Conservation (phyloP, 2,888 invertebrate species). For the Amphimallon solstitiale region DNA sequence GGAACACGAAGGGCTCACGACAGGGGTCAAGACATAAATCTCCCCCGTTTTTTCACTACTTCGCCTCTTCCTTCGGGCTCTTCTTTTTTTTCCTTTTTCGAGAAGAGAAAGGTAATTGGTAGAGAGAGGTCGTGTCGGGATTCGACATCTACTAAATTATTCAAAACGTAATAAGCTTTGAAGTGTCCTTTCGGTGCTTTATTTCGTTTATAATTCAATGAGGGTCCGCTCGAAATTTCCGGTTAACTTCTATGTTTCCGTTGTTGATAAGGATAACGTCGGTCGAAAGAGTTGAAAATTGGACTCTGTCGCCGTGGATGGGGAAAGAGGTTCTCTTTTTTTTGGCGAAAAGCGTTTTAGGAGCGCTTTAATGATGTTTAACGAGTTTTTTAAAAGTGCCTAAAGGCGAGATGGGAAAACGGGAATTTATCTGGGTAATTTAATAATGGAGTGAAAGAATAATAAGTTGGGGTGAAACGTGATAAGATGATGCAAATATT, state of each 20-base stretch:
- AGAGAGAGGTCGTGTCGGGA: slow-evolving; percentile 18
- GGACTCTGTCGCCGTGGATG: neutral
- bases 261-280: slow-evolving; percentile 1
- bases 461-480: neutral
- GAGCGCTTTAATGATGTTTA: too few species aligned
- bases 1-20: neutral
- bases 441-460: neutral
- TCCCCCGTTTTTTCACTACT: too few species aligned
- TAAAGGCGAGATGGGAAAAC: neutral
- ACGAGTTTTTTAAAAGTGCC: too few species aligned
- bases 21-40: neutral
- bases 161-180: slow-evolving; percentile 28
- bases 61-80: too few species aligned
- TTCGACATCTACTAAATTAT: slow-evolving; percentile 32
- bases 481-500: neutral
- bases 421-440: neutral
- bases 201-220: slow-evolving; percentile 31
- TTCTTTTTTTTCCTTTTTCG: neutral
- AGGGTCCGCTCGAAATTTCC: slow-evolving; percentile 14
- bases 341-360: too few species aligned
- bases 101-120: slow-evolving; percentile 14
- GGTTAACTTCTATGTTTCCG: slow-evolving; percentile 4
- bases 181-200: slow-evolving; percentile 28
- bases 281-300: slow-evolving; percentile 4
- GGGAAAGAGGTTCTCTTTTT: too few species aligned